A percentile compares a stretch with the other conserved stretches of the same genome.
Evolutionary conservation across 2,797 vertebrate species (phyloP).

Genomic region (Myotis vivesi): DNA sequence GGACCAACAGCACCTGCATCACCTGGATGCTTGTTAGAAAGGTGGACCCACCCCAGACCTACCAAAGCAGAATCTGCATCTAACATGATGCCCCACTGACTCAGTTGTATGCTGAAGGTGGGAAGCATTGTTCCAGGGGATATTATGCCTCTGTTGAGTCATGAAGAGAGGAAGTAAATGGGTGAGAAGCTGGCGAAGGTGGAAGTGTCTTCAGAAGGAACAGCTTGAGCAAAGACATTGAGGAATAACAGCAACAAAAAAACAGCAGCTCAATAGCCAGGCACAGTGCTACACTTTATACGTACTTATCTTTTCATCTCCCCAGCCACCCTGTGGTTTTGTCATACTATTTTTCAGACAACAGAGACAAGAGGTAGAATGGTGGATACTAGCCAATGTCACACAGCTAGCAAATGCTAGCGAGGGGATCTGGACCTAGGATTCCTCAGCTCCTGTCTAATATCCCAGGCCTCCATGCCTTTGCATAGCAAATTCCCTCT

Average conservation of each 20-base stretch:
- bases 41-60: neutral
- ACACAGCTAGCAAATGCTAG: neutral
- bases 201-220: too few relatives aligned
- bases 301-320: neutral
- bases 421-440: neutral
- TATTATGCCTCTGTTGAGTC: neutral
- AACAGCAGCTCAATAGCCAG: neutral
- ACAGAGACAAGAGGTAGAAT: neutral
- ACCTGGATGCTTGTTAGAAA: neutral
- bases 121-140: neutral
- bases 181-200: neutral
- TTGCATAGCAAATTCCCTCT: neutral
- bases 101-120: neutral
- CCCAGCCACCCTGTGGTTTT: neutral
- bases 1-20: neutral
- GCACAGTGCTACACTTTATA: neutral
- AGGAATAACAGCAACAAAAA: neutral
- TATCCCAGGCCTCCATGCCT: neutral
- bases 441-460: neutral
- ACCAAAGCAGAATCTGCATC: neutral
- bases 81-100: neutral
- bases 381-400: neutral
- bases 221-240: neutral
- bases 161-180: neutral
- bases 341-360: neutral